These are phyloP conservation scores for Euura lappo DNA, from an alignment of 1,140 invertebrate species.

Conservation along the genomic window DNA sequence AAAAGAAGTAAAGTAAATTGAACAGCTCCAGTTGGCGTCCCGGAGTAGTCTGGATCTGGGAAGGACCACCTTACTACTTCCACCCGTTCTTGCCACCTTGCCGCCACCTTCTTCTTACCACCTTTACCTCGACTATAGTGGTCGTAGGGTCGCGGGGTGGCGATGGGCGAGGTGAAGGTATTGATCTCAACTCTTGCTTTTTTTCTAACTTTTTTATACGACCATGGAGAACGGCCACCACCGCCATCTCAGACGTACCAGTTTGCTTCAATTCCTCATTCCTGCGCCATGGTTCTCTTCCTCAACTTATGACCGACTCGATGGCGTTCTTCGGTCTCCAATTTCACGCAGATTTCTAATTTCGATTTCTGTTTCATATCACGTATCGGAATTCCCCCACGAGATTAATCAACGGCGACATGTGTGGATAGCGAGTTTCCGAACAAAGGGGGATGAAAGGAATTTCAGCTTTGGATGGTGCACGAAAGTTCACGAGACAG, in stretches of 20 bases:
- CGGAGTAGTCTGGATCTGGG: slow-evolving; percentile 31
- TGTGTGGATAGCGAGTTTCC: too few relatives aligned
- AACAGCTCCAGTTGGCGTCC: slow-evolving; percentile 8
- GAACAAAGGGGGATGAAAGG: too few relatives aligned
- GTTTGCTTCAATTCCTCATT: slow-evolving; percentile 27
- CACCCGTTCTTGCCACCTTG: not conserved
- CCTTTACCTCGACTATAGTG: not conserved
- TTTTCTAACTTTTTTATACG: slow-evolving; percentile 48
- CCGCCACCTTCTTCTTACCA: not conserved
- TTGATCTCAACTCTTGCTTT: slow-evolving; percentile 54
- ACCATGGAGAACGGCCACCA: slow-evolving; percentile 34
- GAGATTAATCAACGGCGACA: too few relatives aligned
- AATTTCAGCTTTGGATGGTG: not conserved
- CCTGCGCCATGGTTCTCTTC: slow-evolving; percentile 53
- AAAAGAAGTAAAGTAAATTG: not conserved
- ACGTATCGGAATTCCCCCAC: too few relatives aligned
- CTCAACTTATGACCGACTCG: slow-evolving; percentile 51
- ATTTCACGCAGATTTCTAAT: not conserved
- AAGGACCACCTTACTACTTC: slow-evolving; percentile 35
- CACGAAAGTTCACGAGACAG: not conserved
- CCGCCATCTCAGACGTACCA: slow-evolving; percentile 4
- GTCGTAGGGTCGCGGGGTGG: slow-evolving; percentile 32
- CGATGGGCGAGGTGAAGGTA: slow-evolving; percentile 43
- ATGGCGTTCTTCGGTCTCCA: slow-evolving; percentile 6
- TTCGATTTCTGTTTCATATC: slow-evolving; percentile 12